These are phyloP conservation scores for Lasioglossum morio DNA, from an alignment of 2,888 invertebrate genomes.

Conservation along the genomic window DNA sequence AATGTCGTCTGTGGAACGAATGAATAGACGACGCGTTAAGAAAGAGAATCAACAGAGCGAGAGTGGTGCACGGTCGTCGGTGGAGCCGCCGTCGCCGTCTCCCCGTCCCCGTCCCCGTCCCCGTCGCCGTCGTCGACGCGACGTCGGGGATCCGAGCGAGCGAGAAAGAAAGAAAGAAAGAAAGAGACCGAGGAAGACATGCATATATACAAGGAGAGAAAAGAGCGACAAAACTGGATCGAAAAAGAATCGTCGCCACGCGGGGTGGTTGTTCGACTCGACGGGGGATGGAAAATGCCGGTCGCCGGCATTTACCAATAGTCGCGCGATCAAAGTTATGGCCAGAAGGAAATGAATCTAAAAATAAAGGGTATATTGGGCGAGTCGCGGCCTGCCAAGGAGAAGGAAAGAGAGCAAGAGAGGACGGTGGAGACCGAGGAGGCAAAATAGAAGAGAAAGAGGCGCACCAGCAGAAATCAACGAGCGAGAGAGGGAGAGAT, in stretches of 20 bases:
- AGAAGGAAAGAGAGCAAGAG: conserved; percentile 50
- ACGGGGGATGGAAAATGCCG: conserved; percentile 25
- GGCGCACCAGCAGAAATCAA: not conserved
- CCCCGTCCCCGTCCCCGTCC: not conserved
- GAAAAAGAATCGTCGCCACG: conserved; percentile 13
- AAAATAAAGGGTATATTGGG: conserved; percentile 80
- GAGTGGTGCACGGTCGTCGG: not conserved
- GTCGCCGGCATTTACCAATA: conserved; percentile 65
- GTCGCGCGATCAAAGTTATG: conserved; percentile 75
- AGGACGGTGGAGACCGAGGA: conserved; percentile 14
- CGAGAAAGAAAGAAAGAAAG: not conserved
- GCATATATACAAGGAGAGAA: not conserved
- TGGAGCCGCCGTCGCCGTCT: not conserved
- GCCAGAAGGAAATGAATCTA: conserved; percentile 79
- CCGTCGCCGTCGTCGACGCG: not conserved
- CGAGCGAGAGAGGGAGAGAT: not conserved
- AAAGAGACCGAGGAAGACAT: not conserved
- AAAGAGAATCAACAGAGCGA: conserved; percentile 17
- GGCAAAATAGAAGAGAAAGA: conserved; percentile 36
- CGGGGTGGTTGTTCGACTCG: not conserved
- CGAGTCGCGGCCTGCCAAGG: conserved; percentile 72
- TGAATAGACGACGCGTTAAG: conserved; percentile 53
- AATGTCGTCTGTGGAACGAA: conserved; percentile 48
- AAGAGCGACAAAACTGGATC: conserved; percentile 17
- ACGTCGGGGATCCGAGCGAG: not conserved